Evolutionary conservation across 2,113 vertebrate genomes (phyloP), one percentile per base, ranked within the genome.

Genomic region (Corythaixoides concolor): DNA sequence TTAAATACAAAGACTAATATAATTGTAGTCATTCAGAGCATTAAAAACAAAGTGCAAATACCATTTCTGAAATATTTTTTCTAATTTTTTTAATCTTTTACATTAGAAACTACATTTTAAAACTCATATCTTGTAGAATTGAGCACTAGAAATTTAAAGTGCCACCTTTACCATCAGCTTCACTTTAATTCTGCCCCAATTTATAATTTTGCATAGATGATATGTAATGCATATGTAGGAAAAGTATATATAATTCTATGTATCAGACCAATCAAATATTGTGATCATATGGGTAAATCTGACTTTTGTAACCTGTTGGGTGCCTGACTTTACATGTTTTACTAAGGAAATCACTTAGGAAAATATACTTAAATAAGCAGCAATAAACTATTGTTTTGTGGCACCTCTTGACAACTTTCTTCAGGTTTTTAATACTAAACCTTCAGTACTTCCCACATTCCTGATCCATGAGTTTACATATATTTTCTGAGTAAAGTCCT

Each of bases 161-260:
- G 32, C 22, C 9, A 78, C 28, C 28, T 90, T 88, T 77, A 66
- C 32, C 49, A 32, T 80, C 39, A 59, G 26, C 56, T 86, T 75
- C 60, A 26, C 28, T 85, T 88, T 20, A 72, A 35, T 83, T 93
- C 75, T 93, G 35, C 33, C 49, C 19, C 7, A 30, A 0, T 52
- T 63, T 63, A 52, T 70, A 32, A 32, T 87, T 94, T 85, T 78
- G 10, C 9, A 11, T 15, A 14, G 50, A 24, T 68, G 15, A 18
- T 63, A 62, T 8, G 4, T 74, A 80, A 58, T 43, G 19, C 4
- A 19, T 24, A 4, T 50, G 22, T 82, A 72, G 55, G 56, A 92
- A 60, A 63, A 18, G 24, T 8, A 4, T 2, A 2, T 19, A 0
- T 82, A 66, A 17, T 80, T 77, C 21, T 68, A 0, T 6, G 0